Conservation (phyloP, 1,140 invertebrate genomes). For the Laupala kohalensis region DNA sequence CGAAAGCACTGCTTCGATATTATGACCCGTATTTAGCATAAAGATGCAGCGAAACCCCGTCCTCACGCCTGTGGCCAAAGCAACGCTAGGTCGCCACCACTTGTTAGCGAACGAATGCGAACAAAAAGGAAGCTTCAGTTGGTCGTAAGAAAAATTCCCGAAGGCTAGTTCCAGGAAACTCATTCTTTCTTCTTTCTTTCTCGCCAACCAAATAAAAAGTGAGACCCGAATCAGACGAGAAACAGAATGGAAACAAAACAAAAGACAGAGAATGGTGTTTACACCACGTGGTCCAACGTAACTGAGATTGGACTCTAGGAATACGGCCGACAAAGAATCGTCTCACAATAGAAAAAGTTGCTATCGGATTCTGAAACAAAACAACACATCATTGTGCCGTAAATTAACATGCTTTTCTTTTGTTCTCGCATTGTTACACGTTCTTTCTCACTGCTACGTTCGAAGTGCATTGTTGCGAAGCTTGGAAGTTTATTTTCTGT, state of each 20-base stretch:
- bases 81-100: neutral
- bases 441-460: neutral
- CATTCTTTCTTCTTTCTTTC: neutral
- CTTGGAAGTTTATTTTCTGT: neutral
- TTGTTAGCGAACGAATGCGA: neutral
- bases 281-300: neutral
- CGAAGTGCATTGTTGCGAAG: neutral
- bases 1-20: neutral
- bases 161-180: neutral
- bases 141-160: neutral
- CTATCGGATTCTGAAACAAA: neutral
- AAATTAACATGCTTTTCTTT: neutral
- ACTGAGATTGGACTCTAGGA: neutral
- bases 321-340: neutral
- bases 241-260: neutral
- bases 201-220: neutral
- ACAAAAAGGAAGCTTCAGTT: neutral
- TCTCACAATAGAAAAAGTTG: neutral
- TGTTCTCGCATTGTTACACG: neutral
- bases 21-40: neutral
- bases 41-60: neutral
- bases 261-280: neutral
- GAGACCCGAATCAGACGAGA: neutral
- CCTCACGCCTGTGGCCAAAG: neutral
- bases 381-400: neutral